Evolutionary conservation across 92 coral and sea anemone genomes (phyloP).

Genomic region (Actinernus sp.): DNA sequence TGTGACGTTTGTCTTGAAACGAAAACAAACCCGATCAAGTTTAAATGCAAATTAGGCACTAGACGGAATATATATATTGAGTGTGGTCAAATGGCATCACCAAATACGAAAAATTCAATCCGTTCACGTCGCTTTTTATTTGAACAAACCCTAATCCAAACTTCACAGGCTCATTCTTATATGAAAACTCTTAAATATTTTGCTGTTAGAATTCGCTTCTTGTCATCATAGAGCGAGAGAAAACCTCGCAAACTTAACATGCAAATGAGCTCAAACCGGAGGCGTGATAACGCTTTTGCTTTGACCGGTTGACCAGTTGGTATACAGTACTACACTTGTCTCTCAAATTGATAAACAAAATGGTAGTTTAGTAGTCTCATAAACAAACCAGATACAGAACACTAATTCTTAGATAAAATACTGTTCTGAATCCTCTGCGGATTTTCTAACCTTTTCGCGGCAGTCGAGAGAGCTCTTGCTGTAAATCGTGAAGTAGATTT

Average conservation of each 20-base stretch:
- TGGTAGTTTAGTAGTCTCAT: not conserved
- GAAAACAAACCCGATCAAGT: not conserved
- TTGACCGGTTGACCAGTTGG: constrained; percentile 11
- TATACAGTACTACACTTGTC: constrained; percentile 4
- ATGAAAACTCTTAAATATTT: not conserved
- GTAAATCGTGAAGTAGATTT: constrained; percentile 34
- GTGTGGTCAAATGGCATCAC: constrained; percentile 13
- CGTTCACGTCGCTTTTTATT: constrained; percentile 3
- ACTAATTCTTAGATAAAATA: not conserved
- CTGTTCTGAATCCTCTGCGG: not conserved
- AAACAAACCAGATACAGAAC: not conserved
- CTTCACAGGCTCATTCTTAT: not conserved
- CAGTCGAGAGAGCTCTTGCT: constrained; percentile 21
- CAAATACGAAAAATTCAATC: not conserved
- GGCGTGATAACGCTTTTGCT: constrained; percentile 23
- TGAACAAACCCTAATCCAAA: not conserved
- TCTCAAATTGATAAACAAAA: constrained; percentile 5
- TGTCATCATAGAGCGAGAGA: constrained; percentile 10
- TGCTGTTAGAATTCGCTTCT: not conserved
- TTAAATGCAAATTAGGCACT: constrained; percentile 37
- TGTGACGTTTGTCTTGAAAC: not conserved
- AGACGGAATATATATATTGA: not conserved
- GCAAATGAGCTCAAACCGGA: constrained; percentile 51
- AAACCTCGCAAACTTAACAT: constrained; percentile 66
- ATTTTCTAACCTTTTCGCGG: constrained; percentile 26